Conservation (phyloP, 2,797 vertebrate genomes). For the Champsocephalus gunnari region DNA sequence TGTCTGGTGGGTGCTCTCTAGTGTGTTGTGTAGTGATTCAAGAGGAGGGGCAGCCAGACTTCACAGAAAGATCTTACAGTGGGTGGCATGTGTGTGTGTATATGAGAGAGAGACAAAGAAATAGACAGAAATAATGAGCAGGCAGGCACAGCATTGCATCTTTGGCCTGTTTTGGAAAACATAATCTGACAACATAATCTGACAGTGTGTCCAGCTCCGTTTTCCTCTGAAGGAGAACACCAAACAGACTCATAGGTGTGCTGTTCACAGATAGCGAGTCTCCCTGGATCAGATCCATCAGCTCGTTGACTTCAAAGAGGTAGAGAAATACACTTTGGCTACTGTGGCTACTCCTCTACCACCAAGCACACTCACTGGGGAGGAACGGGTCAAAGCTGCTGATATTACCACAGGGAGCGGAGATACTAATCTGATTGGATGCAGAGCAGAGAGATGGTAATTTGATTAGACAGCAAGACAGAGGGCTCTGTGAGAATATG, state of each 20-base stretch:
- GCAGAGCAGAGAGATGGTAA: conserved; percentile 61
- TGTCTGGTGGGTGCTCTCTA: conserved; percentile 60
- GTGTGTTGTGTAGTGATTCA: conserved; percentile 65
- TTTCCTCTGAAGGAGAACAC: conserved; percentile 63
- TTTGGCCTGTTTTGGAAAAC: conserved; percentile 69
- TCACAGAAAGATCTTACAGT: conserved; percentile 61
- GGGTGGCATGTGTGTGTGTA: conserved; percentile 36
- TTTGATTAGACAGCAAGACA: conserved; percentile 68
- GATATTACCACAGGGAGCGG: conserved; percentile 61
- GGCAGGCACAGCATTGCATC: conserved; percentile 49
- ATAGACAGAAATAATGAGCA: conserved; percentile 30
- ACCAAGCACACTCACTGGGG: conserved; percentile 47
- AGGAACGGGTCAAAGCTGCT: conserved; percentile 70
- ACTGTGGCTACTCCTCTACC: conserved; percentile 38
- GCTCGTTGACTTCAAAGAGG: conserved; percentile 71
- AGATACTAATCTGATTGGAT: conserved; percentile 69
- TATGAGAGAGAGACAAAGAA: conserved; percentile 25
- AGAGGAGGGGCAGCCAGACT: conserved; percentile 67
- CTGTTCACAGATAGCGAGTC: conserved; percentile 66
- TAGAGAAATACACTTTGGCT: conserved; percentile 56
- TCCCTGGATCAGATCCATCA: conserved; percentile 72
- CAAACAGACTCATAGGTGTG: conserved; percentile 70
- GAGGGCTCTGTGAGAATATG: conserved; percentile 62
- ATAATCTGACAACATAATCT: conserved; percentile 78
- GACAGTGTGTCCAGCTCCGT: conserved; percentile 73